Evolutionary conservation across 2,888 invertebrate species (phyloP).

Genomic region (Theretra japonica): DNA sequence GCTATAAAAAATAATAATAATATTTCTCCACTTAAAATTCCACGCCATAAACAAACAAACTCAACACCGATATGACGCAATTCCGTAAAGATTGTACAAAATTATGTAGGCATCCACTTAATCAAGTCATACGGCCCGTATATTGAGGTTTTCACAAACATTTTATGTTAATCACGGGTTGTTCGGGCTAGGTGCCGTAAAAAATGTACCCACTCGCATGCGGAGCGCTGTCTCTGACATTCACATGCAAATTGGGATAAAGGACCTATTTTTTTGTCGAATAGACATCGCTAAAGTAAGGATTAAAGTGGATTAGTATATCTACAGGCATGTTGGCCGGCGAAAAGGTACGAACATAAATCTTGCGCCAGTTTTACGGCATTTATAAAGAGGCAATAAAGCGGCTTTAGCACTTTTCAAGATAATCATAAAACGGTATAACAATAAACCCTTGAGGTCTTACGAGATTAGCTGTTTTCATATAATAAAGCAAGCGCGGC

Average conservation of each 20-base stretch:
- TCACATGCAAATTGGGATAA: slow-evolving; percentile 68
- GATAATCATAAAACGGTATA: slow-evolving; percentile 56
- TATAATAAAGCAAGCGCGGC: slow-evolving; percentile 19
- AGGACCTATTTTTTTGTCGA: slow-evolving; percentile 67
- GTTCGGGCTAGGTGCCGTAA: slow-evolving; percentile 50
- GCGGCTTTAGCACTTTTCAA: slow-evolving; percentile 54
- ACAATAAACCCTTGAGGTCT: slow-evolving; percentile 49
- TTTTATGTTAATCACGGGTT: slow-evolving; percentile 70
- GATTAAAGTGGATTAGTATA: slow-evolving; percentile 58
- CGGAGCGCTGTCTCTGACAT: slow-evolving; percentile 56
- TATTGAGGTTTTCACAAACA: slow-evolving; percentile 62
- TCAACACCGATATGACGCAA: slow-evolving; percentile 27
- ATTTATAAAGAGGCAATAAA: slow-evolving; percentile 56
- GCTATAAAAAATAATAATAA: too few relatives aligned
- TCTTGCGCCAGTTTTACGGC: slow-evolving; percentile 54
- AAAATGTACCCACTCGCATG: slow-evolving; percentile 61
- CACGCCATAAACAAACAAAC: background rate
- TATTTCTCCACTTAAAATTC: background rate
- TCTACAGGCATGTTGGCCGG: slow-evolving; percentile 51
- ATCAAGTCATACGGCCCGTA: slow-evolving; percentile 56
- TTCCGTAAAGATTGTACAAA: slow-evolving; percentile 44
- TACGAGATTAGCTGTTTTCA: slow-evolving; percentile 32
- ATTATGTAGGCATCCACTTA: slow-evolving; percentile 49
- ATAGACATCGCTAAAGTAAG: slow-evolving; percentile 52
- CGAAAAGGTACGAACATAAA: slow-evolving; percentile 60